Evolutionary conservation across 2,888 invertebrate genomes (phyloP).

Genomic region (Teinopalpus imperialis): DNA sequence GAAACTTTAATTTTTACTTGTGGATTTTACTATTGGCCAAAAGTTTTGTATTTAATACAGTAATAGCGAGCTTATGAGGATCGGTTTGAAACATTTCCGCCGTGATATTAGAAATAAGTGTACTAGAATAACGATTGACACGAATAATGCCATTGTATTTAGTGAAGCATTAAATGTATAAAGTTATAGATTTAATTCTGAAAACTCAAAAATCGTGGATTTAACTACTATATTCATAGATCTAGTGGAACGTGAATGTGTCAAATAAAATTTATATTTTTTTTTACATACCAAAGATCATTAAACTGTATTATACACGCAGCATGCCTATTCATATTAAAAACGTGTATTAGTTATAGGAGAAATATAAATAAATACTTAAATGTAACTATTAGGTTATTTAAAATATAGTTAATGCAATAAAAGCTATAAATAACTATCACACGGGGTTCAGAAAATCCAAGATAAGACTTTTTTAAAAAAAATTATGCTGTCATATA

Average conservation of each 20-base stretch:
- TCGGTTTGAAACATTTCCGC: slow-evolving; percentile 48
- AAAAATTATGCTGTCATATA: no score
- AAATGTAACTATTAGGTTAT: slow-evolving; percentile 11
- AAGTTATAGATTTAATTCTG: slow-evolving; percentile 28
- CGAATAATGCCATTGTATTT: slow-evolving; percentile 29
- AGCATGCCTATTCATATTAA: slow-evolving; percentile 25
- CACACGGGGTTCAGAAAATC: no score
- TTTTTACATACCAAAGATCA: slow-evolving; percentile 50
- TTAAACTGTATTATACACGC: slow-evolving; percentile 21
- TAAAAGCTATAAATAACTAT: no score
- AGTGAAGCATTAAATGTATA: slow-evolving; percentile 25
- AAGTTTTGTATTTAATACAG: slow-evolving; percentile 1
- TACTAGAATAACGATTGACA: slow-evolving; percentile 54
- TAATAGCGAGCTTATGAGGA: slow-evolving; percentile 69
- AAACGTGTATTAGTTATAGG: slow-evolving; percentile 27
- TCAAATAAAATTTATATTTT: slow-evolving; percentile 43
- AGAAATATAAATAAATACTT: slow-evolving; percentile 7
- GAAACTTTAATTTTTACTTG: slow-evolving; percentile 38
- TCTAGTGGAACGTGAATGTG: slow-evolving; percentile 38
- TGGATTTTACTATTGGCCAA: slow-evolving; percentile 37
- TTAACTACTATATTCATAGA: slow-evolving; percentile 34
- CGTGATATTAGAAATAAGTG: slow-evolving; percentile 73
- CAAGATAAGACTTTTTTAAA: no score
- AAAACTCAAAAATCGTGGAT: slow-evolving; percentile 28
- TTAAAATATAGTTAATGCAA: background rate